phyloP scores from a whole-genome alignment of 2,888 invertebrate species.

The Lutraria lutraria region DNA sequence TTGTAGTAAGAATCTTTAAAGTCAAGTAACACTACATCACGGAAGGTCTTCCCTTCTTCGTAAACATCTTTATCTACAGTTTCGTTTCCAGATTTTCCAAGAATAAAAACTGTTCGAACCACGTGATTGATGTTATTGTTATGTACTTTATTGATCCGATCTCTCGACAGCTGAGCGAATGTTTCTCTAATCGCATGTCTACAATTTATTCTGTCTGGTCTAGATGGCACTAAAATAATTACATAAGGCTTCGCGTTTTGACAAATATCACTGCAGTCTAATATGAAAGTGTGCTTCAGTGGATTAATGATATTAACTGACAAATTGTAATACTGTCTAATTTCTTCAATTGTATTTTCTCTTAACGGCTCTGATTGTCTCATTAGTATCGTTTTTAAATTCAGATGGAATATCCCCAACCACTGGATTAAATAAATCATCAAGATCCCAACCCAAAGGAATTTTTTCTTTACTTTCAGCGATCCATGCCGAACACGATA shows the following conservation, averaged over 20 bases:
- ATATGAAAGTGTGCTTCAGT: background rate
- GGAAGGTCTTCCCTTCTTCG: background rate
- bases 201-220: background rate
- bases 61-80: background rate
- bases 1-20: slow-evolving; percentile 32
- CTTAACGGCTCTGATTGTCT: background rate
- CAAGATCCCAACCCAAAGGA: background rate
- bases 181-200: slow-evolving; percentile 5
- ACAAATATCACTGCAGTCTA: background rate
- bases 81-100: background rate
- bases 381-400: background rate
- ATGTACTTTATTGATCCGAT: background rate
- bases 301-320: background rate
- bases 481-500: too few relatives aligned
- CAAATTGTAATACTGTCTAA: background rate
- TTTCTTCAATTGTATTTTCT: background rate
- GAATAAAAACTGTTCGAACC: background rate
- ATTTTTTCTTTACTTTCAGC: background rate
- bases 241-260: background rate
- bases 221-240: slow-evolving; percentile 9
- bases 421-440: background rate
- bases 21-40: slow-evolving; percentile 27
- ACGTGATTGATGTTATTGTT: background rate
- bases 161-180: background rate
- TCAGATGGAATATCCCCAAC: background rate